Base-by-base conservation (phyloP, 2,113 vertebrate genomes). In the Hiodon alosoides region DNA sequence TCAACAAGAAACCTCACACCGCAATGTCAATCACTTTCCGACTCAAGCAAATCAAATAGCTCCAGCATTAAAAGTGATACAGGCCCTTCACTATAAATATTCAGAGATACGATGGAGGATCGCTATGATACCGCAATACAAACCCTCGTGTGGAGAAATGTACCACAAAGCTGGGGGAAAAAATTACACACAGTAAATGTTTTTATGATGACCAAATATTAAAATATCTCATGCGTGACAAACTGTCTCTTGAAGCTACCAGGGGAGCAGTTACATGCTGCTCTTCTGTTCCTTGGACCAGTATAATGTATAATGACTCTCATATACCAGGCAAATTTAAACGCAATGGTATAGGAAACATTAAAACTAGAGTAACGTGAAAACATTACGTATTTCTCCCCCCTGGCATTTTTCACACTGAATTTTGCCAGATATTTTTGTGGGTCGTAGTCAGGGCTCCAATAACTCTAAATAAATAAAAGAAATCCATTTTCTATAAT, bases 1-100 rank as follows among this genome's bases (percentile, higher is more conserved):
- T 80, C 83, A 86, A 85, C 79, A 85, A 71, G 58, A 57, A 78
- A 81, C 78, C 75, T 4, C 71, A 80, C 83, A 50, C 66, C 65
- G 48, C 68, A 66, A 71, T 68, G 78, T 84, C 78, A 83, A 81
- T 90, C 85, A 83, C 61, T 72, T 59, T 5, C 65, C 9, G 73
- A 84, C 77, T 55, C 8, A 17, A 81, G 75, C 79, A 81, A 87
- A 88, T 84, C 82, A 78, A 57, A 52, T 52, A 59, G 52, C 54
- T 5, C 61, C 46, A 61, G 54, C 46, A 65, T 62, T 73, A 13
- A 71, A 62, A 64, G 17, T 16, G n/a, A 17, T n/a, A n/a, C n/a
- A n/a, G n/a, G n/a, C n/a, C n/a, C n/a, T n/a, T n/a, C n/a, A n/a
- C n/a, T n/a, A n/a, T n/a, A 4, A 4, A 64, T 31, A 61, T 3